Percentiles rank a stretch among this genome's conserved stretches.
phyloP scores from a whole-genome alignment of 2,888 invertebrate genomes.

The Acrobeloides nanus region DNA sequence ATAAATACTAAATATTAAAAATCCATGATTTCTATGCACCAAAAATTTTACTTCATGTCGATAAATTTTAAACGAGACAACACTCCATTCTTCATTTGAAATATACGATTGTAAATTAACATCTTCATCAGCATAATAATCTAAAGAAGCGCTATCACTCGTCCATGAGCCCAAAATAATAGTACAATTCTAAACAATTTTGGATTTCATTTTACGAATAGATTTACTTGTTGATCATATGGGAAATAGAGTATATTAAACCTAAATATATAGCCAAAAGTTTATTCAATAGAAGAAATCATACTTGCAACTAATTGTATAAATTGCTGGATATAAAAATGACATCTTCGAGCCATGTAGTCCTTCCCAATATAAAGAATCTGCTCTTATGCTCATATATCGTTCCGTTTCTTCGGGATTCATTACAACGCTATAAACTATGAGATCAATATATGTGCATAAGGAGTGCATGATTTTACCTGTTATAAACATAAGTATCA shows the following conservation, averaged over 20 bases:
- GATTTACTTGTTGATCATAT: slow-evolving; percentile 50
- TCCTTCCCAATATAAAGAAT: slow-evolving; percentile 35
- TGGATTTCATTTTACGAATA: too few relatives aligned
- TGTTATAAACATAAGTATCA: slow-evolving; percentile 48
- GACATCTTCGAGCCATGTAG: slow-evolving; percentile 40
- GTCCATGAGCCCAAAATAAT: slow-evolving; percentile 51
- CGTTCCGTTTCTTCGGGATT: slow-evolving; percentile 49
- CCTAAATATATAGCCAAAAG: background rate
- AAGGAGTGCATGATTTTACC: too few relatives aligned
- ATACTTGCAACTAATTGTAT: slow-evolving; percentile 34
- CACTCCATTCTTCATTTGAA: slow-evolving; percentile 50
- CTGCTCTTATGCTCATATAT: slow-evolving; percentile 49
- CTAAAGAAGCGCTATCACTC: slow-evolving; percentile 46
- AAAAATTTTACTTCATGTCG: slow-evolving; percentile 38
- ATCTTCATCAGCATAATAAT: slow-evolving; percentile 45
- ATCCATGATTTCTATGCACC: too few relatives aligned
- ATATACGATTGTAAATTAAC: slow-evolving; percentile 46
- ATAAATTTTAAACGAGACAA: slow-evolving; percentile 44
- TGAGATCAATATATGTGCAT: too few relatives aligned
- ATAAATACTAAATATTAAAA: slow-evolving; percentile 52
- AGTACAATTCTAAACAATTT: slow-evolving; percentile 52
- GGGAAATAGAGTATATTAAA: slow-evolving; percentile 40
- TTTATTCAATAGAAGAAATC: background rate
- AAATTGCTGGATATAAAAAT: slow-evolving; percentile 51
- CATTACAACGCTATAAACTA: slow-evolving; percentile 52